phyloP scores from a whole-genome alignment of 1,140 invertebrate genomes.

The Pogonognathellus flavescens region DNA sequence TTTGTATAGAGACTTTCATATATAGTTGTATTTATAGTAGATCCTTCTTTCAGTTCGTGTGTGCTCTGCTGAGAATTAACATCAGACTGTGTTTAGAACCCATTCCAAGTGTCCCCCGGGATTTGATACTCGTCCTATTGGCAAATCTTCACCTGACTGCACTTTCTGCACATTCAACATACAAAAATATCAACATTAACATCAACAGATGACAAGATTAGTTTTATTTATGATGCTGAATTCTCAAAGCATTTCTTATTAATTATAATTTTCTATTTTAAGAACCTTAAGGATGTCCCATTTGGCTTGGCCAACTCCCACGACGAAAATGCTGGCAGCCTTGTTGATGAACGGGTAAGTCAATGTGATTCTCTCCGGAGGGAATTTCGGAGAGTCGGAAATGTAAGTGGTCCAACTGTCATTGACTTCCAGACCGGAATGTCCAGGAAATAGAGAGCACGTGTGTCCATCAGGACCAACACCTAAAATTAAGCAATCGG shows the following conservation, averaged over 20 bases:
- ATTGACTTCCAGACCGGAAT: slow-evolving; percentile 79
- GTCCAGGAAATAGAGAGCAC: slow-evolving; percentile 95
- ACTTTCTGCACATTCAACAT: slow-evolving; percentile 60
- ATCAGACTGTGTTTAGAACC: slow-evolving; percentile 53
- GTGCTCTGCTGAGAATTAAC: background rate
- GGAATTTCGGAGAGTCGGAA: slow-evolving; percentile 95
- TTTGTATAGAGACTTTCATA: too few relatives aligned
- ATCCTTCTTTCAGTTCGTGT: background rate
- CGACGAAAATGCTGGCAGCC: slow-evolving; percentile 84
- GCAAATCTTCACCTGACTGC: slow-evolving; percentile 62
- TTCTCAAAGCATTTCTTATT: background rate
- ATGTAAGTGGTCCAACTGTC: slow-evolving; percentile 85
- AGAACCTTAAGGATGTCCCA: slow-evolving; percentile 85
- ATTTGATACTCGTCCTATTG: slow-evolving; percentile 65
- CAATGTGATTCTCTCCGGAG: slow-evolving; percentile 89
- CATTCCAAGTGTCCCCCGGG: slow-evolving; percentile 66
- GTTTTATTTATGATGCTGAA: background rate
- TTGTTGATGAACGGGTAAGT: slow-evolving; percentile 94
- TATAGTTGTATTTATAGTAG: too few relatives aligned
- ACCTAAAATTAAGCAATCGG: slow-evolving; percentile 81
- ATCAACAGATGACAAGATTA: background rate
- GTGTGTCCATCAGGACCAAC: slow-evolving; percentile 99
- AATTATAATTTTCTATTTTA: slow-evolving; percentile 54
- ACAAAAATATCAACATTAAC: slow-evolving; percentile 9
- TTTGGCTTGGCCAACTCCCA: slow-evolving; percentile 85